Percentiles rank a stretch among this genome's conserved stretches.
Evolutionary conservation across 2,113 vertebrate species (phyloP).

Genomic region (Antennarius striatus): DNA sequence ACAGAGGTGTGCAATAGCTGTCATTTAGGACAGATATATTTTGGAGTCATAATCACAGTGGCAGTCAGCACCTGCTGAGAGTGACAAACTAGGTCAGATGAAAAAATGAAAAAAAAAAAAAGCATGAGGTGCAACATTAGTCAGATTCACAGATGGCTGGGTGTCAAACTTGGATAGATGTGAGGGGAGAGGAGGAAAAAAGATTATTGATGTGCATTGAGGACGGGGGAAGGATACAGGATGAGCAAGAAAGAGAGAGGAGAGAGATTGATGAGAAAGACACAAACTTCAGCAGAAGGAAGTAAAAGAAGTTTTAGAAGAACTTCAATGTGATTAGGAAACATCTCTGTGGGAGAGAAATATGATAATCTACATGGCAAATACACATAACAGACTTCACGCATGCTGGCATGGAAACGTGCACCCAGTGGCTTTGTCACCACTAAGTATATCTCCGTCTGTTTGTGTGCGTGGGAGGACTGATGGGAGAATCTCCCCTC

Average conservation of each 20-base stretch:
- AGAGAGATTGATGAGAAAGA: slow-evolving; percentile 34
- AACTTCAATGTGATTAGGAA: slow-evolving; percentile 63
- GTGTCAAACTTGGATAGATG: slow-evolving; percentile 33
- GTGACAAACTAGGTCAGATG: slow-evolving; percentile 40
- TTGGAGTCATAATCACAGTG: slow-evolving; percentile 27
- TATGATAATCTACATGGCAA: slow-evolving; percentile 20
- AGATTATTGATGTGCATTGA: background rate
- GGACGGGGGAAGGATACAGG: background rate
- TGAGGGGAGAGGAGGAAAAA: background rate
- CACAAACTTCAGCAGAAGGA: slow-evolving; percentile 38
- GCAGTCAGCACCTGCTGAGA: slow-evolving; percentile 25
- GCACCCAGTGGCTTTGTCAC: slow-evolving; percentile 55
- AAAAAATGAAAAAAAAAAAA: slow-evolving; percentile 14
- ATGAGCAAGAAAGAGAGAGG: background rate
- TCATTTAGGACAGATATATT: slow-evolving; percentile 27
- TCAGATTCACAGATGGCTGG: slow-evolving; percentile 42
- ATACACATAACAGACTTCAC: background rate
- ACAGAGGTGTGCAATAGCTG: background rate
- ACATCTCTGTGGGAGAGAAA: slow-evolving; percentile 35
- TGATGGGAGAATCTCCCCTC: slow-evolving; percentile 68
- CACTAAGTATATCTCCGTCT: slow-evolving; percentile 39
- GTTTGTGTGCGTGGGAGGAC: slow-evolving; percentile 50
- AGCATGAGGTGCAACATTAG: slow-evolving; percentile 28
- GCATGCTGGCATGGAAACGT: slow-evolving; percentile 26
- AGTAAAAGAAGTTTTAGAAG: slow-evolving; percentile 52